A percentile compares a stretch with the other conserved stretches of the same genome.
These are phyloP conservation scores for Cephus nigrinus DNA, from an alignment of 2,888 invertebrate genomes.

Conservation along the genomic window DNA sequence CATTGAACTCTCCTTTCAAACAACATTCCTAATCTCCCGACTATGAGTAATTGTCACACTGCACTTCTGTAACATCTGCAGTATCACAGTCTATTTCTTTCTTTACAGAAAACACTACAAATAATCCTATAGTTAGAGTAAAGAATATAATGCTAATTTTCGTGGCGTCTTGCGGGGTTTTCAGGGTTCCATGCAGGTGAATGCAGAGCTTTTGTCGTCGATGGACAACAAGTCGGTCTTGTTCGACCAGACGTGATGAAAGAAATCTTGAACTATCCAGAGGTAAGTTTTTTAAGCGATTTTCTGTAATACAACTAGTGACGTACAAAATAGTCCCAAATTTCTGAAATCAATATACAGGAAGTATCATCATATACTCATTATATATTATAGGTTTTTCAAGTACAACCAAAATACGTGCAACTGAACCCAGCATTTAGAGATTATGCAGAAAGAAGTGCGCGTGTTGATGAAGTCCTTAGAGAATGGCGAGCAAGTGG, in stretches of 20 bases:
- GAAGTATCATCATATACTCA: background rate
- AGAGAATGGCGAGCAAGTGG: slow-evolving; percentile 80
- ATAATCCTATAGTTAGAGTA: background rate
- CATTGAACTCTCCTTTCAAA: background rate
- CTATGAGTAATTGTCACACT: background rate
- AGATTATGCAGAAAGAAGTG: slow-evolving; percentile 85
- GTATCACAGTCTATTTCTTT: background rate
- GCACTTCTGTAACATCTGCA: background rate
- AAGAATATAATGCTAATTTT: background rate
- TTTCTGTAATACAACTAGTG: background rate
- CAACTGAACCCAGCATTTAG: slow-evolving; percentile 89
- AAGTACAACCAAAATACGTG: slow-evolving; percentile 78
- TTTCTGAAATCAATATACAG: background rate
- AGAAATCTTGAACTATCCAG: slow-evolving; percentile 83
- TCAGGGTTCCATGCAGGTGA: slow-evolving; percentile 81
- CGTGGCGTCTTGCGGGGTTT: slow-evolving; percentile 23
- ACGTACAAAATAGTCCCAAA: background rate
- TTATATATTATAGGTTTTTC: slow-evolving; percentile 72
- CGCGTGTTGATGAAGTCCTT: slow-evolving; percentile 82
- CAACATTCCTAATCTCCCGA: slow-evolving; percentile 18
- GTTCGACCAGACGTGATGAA: slow-evolving; percentile 86
- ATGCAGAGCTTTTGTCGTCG: slow-evolving; percentile 89
- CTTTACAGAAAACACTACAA: background rate
- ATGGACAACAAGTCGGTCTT: slow-evolving; percentile 89
- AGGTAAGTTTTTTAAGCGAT: slow-evolving; percentile 69